Base-by-base conservation (phyloP, 2,113 vertebrate genomes). In the Leptosomus discolor region DNA sequence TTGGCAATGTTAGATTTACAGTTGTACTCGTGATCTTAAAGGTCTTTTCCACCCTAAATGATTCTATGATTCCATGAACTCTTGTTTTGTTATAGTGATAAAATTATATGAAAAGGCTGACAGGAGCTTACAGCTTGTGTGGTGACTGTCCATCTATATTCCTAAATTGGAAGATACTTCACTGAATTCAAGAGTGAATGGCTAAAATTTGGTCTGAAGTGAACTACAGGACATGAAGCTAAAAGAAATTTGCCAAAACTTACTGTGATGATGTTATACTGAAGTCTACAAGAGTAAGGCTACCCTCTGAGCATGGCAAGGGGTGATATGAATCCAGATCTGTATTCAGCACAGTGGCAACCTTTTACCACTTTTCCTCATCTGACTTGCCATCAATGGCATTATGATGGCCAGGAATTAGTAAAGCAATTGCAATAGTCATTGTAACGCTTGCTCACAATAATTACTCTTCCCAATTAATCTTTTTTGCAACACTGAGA, bases 61-160 rank as follows among this genome's bases (percentile, higher is more conserved):
- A 39, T 53, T 54, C 70, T 41, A 24, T 48, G 45, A 27, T n/a
- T 48, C 19, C 6, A 19, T 39, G 24, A 60, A 34, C 2, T 6
- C 7, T 61, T 53, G 4, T 53, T 87, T 74, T 41, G 5, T 15
- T 54, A 3, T 3, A 32, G 20, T 63, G 18, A 12, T 19, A 41
- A 15, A 68, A 13, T 4, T 39, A 7, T 10, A 27, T 11, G 11
- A 89, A 65, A 16, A 45, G 10, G 6, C 6, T 36, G 24, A 56
- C 7, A 39, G 51, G 39, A 68, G 1, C 39, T 67, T 3, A 0
- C 5, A 26, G 34, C 2, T 15, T 39, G 4, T 6, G 4, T 14
- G 14, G 12, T 73, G 43, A 39, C 14, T 61, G 4, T 17, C 34
- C 2, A 0, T 23, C 48, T 5, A 1, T 37, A 17, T 4, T 34